A percentile compares a stretch with the other conserved stretches of the same genome.
Evolutionary conservation across 2,113 vertebrate genomes (phyloP).

Genomic region (Amazona vittata): DNA sequence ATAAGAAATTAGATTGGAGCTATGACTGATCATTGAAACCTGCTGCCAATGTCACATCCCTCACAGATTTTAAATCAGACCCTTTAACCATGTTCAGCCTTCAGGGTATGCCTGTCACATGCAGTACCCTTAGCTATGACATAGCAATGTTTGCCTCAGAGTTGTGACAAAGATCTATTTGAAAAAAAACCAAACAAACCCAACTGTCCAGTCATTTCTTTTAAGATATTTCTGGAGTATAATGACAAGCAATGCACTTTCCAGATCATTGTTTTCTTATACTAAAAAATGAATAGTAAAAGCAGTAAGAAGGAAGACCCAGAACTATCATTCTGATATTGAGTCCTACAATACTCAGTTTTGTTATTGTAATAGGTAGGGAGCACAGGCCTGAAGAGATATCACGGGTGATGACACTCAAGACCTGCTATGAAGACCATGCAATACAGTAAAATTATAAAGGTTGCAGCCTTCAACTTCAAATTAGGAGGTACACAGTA

Average conservation of each 20-base stretch:
- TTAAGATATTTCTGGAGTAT: not conserved
- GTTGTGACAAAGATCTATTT: not conserved
- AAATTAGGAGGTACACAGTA: not conserved
- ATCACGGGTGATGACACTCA: accelerated
- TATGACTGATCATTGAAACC: not conserved
- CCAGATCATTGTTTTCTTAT: not conserved
- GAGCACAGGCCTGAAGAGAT: not conserved
- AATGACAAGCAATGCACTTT: not conserved
- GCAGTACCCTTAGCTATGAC: not conserved
- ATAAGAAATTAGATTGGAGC: not conserved
- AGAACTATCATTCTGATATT: not conserved
- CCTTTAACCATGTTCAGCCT: not conserved
- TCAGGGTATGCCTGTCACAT: not conserved
- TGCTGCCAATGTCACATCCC: not conserved
- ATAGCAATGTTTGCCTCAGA: not conserved
- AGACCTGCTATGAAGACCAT: not conserved
- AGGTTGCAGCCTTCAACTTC: not conserved
- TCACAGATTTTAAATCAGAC: not conserved
- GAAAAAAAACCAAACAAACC: not conserved
- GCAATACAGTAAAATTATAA: not conserved
- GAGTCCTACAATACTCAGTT: not conserved
- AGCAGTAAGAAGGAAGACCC: not conserved
- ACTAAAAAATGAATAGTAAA: not conserved
- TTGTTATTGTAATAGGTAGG: not conserved
- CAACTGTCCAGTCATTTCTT: not conserved